Base-by-base conservation (phyloP, 2,113 vertebrate species). In the Porphyrio hochstetteri region DNA sequence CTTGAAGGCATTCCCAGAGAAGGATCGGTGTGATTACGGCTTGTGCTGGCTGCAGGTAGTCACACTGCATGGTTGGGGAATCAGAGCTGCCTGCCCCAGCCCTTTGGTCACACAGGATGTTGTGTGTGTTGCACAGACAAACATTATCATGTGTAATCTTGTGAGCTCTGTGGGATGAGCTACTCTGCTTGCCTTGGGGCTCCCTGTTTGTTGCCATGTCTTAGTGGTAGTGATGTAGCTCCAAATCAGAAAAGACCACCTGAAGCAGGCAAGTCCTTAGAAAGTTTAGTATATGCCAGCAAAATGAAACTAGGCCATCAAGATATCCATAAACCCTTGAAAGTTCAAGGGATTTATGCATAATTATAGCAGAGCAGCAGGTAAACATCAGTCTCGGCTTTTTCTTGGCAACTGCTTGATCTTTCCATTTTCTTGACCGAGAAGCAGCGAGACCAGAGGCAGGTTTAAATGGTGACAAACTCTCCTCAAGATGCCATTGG, bases 61-160 rank as follows among this genome's bases (percentile, higher is more conserved):
- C 46, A 12, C 33, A 0, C 24, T n/a, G 18, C 2, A 0, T 67
- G 52, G 7, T 0, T 87, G 85, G 53, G 35, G 25, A 87, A 48
- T 1, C 25, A 0, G 3, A 44, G 56, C 31, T 56, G 46, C 67
- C 6, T 0, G 0, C 23, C 40, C 14, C 60, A 59, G 42, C 52
- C 23, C 36, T 91, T 81, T 81, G 42, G 28, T 86, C 42, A 59
- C 33, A 4, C 38, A 13, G 65, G 87, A 42, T 35, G 65, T 42
- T 84, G 77, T 68, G 60, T 18, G 56, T 52, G 28, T 64, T 64
- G 81, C 48, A 52, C 46, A 79, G 63, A 44, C 48, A 63, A 64
- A 75, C 38, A 20, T 56, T 29, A 21, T 7, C 5, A 0, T 9
- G 3, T 29, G 1, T 82, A 67, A 75, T 91, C 65, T 35, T 52